Percentiles rank a stretch among this genome's conserved stretches.
Evolutionary conservation across 2,888 invertebrate genomes (phyloP).

Genomic region (Caradrina clavipalpis): DNA sequence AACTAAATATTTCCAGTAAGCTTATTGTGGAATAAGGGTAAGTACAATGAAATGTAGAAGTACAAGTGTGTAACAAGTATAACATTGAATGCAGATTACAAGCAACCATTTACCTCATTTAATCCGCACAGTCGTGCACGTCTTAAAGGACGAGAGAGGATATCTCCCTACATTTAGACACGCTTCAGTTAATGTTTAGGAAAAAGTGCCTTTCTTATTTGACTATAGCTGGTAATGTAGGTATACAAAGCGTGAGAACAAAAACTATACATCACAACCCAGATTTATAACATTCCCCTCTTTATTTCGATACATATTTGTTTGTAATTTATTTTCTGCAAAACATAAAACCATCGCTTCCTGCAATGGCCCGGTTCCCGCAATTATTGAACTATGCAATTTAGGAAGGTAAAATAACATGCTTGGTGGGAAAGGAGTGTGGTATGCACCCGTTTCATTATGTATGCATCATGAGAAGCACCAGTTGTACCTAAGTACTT

Average conservation of each 20-base stretch:
- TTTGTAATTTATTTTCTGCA: not conserved
- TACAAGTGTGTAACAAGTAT: not conserved
- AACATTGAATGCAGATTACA: not conserved
- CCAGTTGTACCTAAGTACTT: conserved; percentile 34
- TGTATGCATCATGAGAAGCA: conserved; percentile 61
- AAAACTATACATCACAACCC: not conserved
- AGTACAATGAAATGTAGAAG: not conserved
- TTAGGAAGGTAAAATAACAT: not conserved
- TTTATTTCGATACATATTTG: not conserved
- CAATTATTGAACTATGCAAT: conserved; percentile 36
- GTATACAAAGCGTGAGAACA: not conserved
- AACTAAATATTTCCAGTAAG: too few species aligned
- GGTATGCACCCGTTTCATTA: conserved; percentile 44
- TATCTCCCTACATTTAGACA: not conserved
- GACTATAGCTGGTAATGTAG: not conserved
- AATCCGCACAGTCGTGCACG: not conserved
- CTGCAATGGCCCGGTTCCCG: not conserved
- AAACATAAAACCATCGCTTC: not conserved
- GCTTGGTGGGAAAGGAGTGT: conserved; percentile 29
- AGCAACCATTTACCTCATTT: conserved; percentile 1
- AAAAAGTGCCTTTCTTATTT: not conserved
- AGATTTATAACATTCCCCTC: not conserved
- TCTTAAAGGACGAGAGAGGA: not conserved
- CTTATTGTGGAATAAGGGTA: not conserved
- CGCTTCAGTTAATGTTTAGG: not conserved